Evolutionary conservation across 1,140 invertebrate genomes (phyloP).

Genomic region (Listronotus oregonensis): DNA sequence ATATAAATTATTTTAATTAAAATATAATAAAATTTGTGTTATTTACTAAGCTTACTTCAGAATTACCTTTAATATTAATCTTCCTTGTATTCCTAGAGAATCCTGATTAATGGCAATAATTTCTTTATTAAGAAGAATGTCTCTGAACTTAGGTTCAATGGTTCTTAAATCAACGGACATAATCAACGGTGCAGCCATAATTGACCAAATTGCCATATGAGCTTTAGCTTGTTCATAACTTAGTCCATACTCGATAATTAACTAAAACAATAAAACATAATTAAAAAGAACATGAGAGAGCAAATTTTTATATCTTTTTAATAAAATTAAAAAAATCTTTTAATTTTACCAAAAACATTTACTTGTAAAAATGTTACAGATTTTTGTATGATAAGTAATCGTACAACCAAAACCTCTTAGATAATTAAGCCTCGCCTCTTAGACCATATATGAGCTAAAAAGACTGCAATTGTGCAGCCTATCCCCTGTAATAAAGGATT

Average conservation of each 20-base stretch:
- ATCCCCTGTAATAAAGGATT: too few relatives aligned
- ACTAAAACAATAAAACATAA: constrained; percentile 57
- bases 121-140: constrained; percentile 77
- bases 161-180: constrained; percentile 84
- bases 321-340: too few relatives aligned
- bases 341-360: too few relatives aligned
- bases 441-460: too few relatives aligned
- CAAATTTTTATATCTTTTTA: too few relatives aligned
- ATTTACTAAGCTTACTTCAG: neutral
- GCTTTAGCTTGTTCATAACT: constrained; percentile 80
- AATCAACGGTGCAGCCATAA: constrained; percentile 85
- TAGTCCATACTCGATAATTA: constrained; percentile 84
- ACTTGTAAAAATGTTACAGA: too few relatives aligned
- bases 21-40: neutral
- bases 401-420: too few relatives aligned
- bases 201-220: constrained; percentile 91
- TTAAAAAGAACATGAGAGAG: too few relatives aligned
- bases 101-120: constrained; percentile 87
- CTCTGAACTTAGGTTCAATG: constrained; percentile 73
- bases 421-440: too few relatives aligned
- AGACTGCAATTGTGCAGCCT: too few relatives aligned
- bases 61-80: constrained; percentile 55
- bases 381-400: too few relatives aligned
- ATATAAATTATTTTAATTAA: too few relatives aligned
- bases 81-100: constrained; percentile 72